Evolutionary conservation across 2,797 vertebrate species (phyloP).

Genomic region (Psittacula derbiana): DNA sequence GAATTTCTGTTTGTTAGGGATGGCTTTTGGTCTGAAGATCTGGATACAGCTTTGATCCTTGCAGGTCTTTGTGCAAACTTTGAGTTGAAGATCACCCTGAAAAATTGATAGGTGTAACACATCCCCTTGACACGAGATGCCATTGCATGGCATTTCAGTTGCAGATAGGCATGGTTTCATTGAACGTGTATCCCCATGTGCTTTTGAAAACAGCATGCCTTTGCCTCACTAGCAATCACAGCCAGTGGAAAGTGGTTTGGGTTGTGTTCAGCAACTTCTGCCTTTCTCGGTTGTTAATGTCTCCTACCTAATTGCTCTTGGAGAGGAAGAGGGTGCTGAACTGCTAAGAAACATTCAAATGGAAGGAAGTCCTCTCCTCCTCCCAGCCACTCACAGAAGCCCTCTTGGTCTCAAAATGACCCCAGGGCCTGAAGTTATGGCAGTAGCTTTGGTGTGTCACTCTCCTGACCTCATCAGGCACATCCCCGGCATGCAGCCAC

Average conservation of each 20-base stretch:
- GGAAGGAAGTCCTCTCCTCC: conserved; percentile 58
- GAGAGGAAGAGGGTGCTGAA: conserved; percentile 48
- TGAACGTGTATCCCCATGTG: accelerated
- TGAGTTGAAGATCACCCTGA: not conserved
- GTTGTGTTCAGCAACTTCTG: not conserved
- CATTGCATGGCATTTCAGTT: not conserved
- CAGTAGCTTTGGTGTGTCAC: conserved; percentile 26
- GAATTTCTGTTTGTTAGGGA: accelerated
- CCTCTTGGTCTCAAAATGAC: not conserved
- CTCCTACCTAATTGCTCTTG: conserved; percentile 47
- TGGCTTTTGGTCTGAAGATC: not conserved
- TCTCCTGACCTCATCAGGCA: not conserved
- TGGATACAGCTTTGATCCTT: not conserved
- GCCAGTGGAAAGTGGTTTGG: not conserved
- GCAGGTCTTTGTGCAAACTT: not conserved
- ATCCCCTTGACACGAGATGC: accelerated
- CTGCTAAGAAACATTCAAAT: not conserved
- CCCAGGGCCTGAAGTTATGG: not conserved
- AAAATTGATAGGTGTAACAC: accelerated
- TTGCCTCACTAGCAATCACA: not conserved
- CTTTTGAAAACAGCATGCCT: not conserved
- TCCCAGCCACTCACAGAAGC: not conserved
- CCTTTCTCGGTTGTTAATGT: not conserved
- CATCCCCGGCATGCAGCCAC: conserved; percentile 65
- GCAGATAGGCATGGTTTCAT: not conserved